Conservation (phyloP, 2,113 vertebrate genomes). For the Petaurus breviceps region DNA sequence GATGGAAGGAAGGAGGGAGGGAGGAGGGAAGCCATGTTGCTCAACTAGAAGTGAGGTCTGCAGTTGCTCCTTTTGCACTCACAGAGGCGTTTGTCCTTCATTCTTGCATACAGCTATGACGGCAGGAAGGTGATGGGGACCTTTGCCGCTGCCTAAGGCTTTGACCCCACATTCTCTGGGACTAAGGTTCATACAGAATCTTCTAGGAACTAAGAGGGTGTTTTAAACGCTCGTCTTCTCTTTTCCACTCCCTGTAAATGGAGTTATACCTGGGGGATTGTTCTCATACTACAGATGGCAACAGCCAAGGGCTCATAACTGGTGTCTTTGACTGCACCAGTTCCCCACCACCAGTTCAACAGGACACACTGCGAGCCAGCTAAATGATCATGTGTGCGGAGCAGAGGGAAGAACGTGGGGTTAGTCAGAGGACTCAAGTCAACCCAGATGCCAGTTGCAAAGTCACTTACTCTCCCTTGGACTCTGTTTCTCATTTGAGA, state of each 20-base stretch:
- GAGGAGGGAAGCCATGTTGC: too few relatives aligned
- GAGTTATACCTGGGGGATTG: neutral
- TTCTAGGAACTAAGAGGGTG: neutral
- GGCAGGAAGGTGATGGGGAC: too few relatives aligned
- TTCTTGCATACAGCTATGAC: too few relatives aligned
- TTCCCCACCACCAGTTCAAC: neutral
- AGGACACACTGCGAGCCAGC: neutral
- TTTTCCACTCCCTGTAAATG: neutral
- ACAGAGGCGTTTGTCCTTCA: too few relatives aligned
- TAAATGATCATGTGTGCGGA: neutral
- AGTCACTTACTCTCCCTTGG: neutral
- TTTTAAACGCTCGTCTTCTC: neutral
- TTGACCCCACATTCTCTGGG: neutral
- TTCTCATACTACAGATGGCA: neutral
- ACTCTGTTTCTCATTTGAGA: neutral
- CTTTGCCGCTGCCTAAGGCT: neutral
- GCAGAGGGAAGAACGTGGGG: neutral
- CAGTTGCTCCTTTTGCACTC: too few relatives aligned
- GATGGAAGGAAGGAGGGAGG: too few relatives aligned
- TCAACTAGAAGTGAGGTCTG: too few relatives aligned
- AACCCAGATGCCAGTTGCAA: neutral
- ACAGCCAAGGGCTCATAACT: neutral
- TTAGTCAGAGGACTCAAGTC: neutral
- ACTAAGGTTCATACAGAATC: neutral
- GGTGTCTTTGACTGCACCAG: neutral